Base-by-base conservation (phyloP, 2,888 invertebrate genomes). In the Hoplodrina blanda region DNA sequence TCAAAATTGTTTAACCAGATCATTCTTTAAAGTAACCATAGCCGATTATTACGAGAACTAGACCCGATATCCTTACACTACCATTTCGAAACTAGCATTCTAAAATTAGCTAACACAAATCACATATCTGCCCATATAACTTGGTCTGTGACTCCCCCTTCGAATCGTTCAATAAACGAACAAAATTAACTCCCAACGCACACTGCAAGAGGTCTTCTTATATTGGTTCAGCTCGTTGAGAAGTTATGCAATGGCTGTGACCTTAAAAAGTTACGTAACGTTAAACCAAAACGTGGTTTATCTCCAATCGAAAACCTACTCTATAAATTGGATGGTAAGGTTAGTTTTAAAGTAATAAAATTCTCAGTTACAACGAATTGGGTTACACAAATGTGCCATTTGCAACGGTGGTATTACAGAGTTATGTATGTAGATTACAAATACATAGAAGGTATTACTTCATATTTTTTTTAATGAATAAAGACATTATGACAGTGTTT, bases 201-300 rank as follows among this genome's bases (percentile, higher is more conserved):
- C 82, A 85, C 81, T 84, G 82, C 76, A 76, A 87, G 63, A 85
- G 92, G 33, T 87, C 93, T 87, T 73, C 20, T 53, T 85, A 89
- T 55, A 81, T 82, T 92, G 90, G 94, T 59, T 82, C 76, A 79
- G 83, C 88, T 88, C 87, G 83, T 78, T 87, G 86, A 88, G 84
- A 69, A 78, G 89, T 94, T 94, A 95, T 94, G 94, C 94, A 95
- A 94, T 82, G 65, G 72, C 77, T 81, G 77, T 92, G 94, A 95
- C 95, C 94, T 95, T 95, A 95, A 89, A 93, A 87, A 85, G 82
- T 95, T 94, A 95, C 94, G 95, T 95, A 95, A 94, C 87, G 85
- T 84, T 85, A 82, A 88, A 89, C 90, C 87, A 87, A 92, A 92
- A 91, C 91, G 89, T 84, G 73, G 68, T 72, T 74, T 68, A 46